Conservation (phyloP, 1,140 invertebrate species). For the Sweltsa coloradensis region DNA sequence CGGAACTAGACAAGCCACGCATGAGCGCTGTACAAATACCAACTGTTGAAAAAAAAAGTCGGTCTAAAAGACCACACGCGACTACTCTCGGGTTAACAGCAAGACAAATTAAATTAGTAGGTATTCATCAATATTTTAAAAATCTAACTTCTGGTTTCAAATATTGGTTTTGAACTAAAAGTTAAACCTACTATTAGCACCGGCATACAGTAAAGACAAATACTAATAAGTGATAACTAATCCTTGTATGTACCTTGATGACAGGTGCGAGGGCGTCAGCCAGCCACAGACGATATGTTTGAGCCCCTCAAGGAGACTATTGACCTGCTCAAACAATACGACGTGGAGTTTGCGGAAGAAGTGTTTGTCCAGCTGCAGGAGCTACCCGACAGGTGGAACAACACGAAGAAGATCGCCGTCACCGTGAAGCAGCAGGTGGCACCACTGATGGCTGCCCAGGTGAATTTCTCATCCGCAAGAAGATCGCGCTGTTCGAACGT, state of each 20-base stretch:
- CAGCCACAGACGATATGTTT: conserved; percentile 47
- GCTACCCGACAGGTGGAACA: conserved; percentile 78
- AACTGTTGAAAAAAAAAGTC: too few species aligned
- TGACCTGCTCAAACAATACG: conserved; percentile 54
- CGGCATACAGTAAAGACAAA: too few species aligned
- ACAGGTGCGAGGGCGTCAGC: conserved; percentile 34
- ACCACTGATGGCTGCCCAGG: conserved; percentile 57
- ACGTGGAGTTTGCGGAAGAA: conserved; percentile 58
- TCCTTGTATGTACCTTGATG: too few species aligned
- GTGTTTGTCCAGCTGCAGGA: conserved; percentile 38
- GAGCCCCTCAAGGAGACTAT: conserved; percentile 69
- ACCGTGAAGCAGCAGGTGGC: conserved; percentile 77
- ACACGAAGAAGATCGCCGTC: conserved; percentile 71
- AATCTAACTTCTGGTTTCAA: too few species aligned
- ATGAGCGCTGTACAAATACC: too few species aligned
- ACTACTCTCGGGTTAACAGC: too few species aligned
- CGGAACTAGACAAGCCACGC: too few species aligned
- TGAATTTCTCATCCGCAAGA: conserved; percentile 50
- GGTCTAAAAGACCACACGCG: too few species aligned
- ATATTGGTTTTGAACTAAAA: background rate
- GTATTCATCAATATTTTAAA: too few species aligned
- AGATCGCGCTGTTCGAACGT: conserved; percentile 66
- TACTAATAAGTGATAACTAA: too few species aligned
- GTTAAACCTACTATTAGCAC: too few species aligned
- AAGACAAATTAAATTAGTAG: too few species aligned